These are phyloP conservation scores for Cheilosia scutellata DNA, from an alignment of 2,888 invertebrate species.

Conservation along the genomic window DNA sequence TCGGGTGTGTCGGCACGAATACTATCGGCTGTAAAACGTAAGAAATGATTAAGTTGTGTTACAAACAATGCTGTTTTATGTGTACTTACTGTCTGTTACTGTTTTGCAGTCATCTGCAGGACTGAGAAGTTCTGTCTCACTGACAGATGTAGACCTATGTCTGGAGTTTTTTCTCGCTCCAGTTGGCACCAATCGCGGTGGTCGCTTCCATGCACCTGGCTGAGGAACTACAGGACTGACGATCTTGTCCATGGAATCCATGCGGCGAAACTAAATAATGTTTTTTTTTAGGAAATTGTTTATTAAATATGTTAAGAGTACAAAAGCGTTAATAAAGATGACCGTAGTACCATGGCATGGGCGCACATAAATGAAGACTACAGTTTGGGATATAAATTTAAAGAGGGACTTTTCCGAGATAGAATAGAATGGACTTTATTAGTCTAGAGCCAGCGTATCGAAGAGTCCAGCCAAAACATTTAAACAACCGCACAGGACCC, in stretches of 20 bases:
- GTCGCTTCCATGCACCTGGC: constrained; percentile 92
- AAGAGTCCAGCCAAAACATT: too few relatives aligned
- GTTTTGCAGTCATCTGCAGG: constrained; percentile 83
- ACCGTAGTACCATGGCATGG: neutral
- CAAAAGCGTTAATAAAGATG: too few relatives aligned
- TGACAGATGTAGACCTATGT: constrained; percentile 84
- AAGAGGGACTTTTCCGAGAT: too few relatives aligned
- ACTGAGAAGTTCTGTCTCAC: constrained; percentile 84
- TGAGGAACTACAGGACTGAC: constrained; percentile 96
- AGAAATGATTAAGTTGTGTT: neutral
- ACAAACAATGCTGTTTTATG: neutral
- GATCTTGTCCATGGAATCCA: constrained; percentile 93
- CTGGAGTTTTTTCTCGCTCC: constrained; percentile 82
- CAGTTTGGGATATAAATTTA: too few relatives aligned
- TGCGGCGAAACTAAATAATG: constrained; percentile 86
- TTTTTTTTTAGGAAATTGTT: constrained; percentile 82
- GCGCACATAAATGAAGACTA: too few relatives aligned
- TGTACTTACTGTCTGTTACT: constrained; percentile 73
- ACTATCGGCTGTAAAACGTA: constrained; percentile 79
- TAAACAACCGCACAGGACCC: too few relatives aligned
- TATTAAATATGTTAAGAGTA: constrained; percentile 13
- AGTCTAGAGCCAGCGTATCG: too few relatives aligned
- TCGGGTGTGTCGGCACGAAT: constrained; percentile 82
- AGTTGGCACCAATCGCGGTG: constrained; percentile 82
- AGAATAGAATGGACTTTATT: too few relatives aligned